Conservation (phyloP, 2,888 invertebrate genomes). For the Chloromyia formosa region DNA sequence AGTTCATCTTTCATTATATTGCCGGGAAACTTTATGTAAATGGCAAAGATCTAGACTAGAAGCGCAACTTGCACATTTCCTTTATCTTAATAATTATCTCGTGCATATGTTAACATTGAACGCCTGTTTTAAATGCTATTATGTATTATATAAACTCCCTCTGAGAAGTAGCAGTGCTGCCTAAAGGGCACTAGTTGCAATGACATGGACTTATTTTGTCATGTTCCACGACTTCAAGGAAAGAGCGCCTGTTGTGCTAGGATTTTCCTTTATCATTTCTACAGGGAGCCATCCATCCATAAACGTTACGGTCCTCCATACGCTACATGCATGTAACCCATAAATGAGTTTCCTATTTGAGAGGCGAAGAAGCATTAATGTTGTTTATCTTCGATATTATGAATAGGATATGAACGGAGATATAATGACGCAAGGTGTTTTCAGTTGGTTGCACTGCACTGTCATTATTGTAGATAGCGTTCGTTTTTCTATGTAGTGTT, state of each 20-base stretch:
- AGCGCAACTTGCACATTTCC: slow-evolving; percentile 6
- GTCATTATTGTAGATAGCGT: not conserved
- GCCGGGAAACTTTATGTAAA: too few relatives aligned
- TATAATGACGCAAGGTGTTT: slow-evolving; percentile 29
- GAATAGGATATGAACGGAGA: slow-evolving; percentile 32
- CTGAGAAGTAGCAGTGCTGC: slow-evolving; percentile 1
- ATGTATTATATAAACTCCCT: slow-evolving; percentile 3
- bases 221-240: not conserved
- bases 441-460: slow-evolving; percentile 4
- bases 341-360: slow-evolving; percentile 19
- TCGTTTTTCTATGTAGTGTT: not conserved
- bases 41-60: too few relatives aligned
- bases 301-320: not conserved
- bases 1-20: too few relatives aligned
- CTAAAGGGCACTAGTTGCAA: slow-evolving; percentile 1
- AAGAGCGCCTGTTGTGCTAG: not conserved
- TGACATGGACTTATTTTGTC: not conserved
- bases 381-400: slow-evolving; percentile 41
- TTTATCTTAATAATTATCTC: slow-evolving; percentile 19
- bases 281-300: slow-evolving; percentile 1
- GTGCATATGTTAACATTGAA: slow-evolving; percentile 45
- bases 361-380: slow-evolving; percentile 30
- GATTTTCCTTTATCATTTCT: not conserved
- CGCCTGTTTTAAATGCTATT: slow-evolving; percentile 45
- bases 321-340: not conserved